Evolutionary conservation across 2,113 vertebrate species (phyloP).

Genomic region (Halcyon malimbica): DNA sequence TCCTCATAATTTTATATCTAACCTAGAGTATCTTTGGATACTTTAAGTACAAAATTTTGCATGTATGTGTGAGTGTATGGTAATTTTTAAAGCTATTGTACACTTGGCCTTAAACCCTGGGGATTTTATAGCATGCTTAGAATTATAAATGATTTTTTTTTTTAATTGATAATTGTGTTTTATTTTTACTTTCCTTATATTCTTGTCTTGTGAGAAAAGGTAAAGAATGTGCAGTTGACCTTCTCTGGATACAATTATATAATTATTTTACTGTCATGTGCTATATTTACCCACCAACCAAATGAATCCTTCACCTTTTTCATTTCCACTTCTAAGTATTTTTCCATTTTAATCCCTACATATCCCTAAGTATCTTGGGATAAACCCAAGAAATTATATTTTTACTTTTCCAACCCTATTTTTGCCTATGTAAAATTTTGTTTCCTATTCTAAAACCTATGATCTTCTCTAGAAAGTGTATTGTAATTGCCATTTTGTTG

Average conservation of each 20-base stretch:
- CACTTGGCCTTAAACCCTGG: neutral
- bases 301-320: neutral
- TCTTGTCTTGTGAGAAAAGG: neutral
- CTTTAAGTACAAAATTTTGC: neutral
- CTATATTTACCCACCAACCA: neutral
- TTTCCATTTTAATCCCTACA: neutral
- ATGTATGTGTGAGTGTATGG: neutral
- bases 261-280: neutral
- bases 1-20: neutral
- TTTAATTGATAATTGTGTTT: neutral
- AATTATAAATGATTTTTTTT: neutral
- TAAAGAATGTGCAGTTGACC: neutral
- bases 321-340: neutral
- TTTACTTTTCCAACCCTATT: neutral
- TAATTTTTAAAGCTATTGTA: neutral
- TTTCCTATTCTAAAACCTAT: accelerated
- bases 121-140: neutral
- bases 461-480: neutral
- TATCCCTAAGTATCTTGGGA: neutral
- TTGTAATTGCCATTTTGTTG: neutral
- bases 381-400: neutral
- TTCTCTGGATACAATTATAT: neutral
- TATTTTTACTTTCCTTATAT: neutral
- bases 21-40: neutral
- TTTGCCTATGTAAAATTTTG: neutral